Percentiles rank a stretch among this genome's conserved stretches.
phyloP scores from a whole-genome alignment of 1,140 invertebrate genomes.

The Cydia pomonella region DNA sequence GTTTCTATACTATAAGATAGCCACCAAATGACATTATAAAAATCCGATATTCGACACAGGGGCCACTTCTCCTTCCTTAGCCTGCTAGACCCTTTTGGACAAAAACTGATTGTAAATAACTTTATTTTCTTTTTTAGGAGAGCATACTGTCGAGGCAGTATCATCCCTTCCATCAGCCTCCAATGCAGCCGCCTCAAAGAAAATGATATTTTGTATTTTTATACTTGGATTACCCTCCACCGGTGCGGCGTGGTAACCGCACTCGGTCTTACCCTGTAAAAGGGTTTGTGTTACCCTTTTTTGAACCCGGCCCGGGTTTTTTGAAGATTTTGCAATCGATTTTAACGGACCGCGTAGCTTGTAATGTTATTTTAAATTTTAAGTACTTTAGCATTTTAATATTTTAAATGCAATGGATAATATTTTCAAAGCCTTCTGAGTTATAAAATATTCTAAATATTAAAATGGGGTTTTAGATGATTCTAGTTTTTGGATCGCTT shows the following conservation, averaged over 20 bases:
- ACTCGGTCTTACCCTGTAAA: neutral
- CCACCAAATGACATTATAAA: too few relatives aligned
- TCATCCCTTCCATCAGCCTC: slow-evolving; percentile 71
- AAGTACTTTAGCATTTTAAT: slow-evolving; percentile 11
- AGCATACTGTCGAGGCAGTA: slow-evolving; percentile 63
- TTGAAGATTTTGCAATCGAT: slow-evolving; percentile 30
- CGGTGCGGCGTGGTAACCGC: slow-evolving; percentile 20
- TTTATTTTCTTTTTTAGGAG: slow-evolving; percentile 53
- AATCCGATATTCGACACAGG: too few relatives aligned
- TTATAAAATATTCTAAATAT: slow-evolving; percentile 20
- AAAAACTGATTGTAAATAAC: slow-evolving; percentile 12
- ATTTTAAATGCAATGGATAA: slow-evolving; percentile 16
- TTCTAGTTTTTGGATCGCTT: slow-evolving; percentile 29
- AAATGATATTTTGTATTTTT: slow-evolving; percentile 54
- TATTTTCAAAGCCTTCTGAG: neutral
- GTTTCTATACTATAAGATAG: too few relatives aligned
- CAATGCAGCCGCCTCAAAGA: slow-evolving; percentile 59
- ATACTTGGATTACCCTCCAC: slow-evolving; percentile 19
- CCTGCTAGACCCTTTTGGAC: too few relatives aligned
- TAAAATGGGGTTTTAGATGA: slow-evolving; percentile 20
- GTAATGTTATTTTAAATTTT: slow-evolving; percentile 25
- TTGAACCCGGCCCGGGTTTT: slow-evolving; percentile 16
- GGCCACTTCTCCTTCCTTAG: too few relatives aligned
- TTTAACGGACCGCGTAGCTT: slow-evolving; percentile 5
- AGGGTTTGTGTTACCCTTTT: slow-evolving; percentile 21